Percentiles rank a stretch among this genome's conserved stretches.
Conservation (phyloP, 2,113 vertebrate species). For the Garra rufa region DNA sequence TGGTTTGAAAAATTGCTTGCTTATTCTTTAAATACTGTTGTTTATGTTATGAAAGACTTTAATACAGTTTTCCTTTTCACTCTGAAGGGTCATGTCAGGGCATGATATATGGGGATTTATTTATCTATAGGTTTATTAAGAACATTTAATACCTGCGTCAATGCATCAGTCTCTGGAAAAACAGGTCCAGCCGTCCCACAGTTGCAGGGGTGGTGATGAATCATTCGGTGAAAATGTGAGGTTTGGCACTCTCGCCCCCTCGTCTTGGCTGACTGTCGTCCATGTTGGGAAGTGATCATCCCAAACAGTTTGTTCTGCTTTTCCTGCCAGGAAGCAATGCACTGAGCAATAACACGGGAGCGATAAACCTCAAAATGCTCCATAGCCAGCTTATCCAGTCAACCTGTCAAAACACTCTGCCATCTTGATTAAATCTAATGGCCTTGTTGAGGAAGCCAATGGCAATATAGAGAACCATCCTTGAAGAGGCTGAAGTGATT, state of each 20-base stretch:
- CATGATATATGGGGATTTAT: neutral
- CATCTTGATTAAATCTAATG: conserved; percentile 8
- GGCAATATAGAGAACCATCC: neutral
- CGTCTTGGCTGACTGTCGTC: conserved; percentile 18
- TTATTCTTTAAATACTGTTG: neutral
- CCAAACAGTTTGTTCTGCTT: conserved; percentile 39
- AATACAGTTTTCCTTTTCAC: neutral
- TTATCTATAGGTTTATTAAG: neutral
- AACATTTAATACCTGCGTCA: neutral
- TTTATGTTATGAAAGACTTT: neutral
- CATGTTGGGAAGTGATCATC: conserved; percentile 31
- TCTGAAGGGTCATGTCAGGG: neutral
- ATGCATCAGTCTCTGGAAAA: conserved; percentile 22
- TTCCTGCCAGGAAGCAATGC: conserved; percentile 34
- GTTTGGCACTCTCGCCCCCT: conserved; percentile 41
- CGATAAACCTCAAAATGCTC: conserved; percentile 15
- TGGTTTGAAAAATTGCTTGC: neutral
- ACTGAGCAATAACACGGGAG: conserved; percentile 22
- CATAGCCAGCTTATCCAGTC: conserved; percentile 24
- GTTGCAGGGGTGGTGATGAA: conserved; percentile 45
- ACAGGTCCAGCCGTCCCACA: conserved; percentile 15
- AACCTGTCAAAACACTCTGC: conserved; percentile 30
- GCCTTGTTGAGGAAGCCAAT: neutral
- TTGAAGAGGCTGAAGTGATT: neutral
- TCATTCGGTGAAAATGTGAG: conserved; percentile 46